These are phyloP conservation scores for Ptychodera flava DNA, from an alignment of 35 echinoderm and acorn worm genomes.

Conservation along the genomic window DNA sequence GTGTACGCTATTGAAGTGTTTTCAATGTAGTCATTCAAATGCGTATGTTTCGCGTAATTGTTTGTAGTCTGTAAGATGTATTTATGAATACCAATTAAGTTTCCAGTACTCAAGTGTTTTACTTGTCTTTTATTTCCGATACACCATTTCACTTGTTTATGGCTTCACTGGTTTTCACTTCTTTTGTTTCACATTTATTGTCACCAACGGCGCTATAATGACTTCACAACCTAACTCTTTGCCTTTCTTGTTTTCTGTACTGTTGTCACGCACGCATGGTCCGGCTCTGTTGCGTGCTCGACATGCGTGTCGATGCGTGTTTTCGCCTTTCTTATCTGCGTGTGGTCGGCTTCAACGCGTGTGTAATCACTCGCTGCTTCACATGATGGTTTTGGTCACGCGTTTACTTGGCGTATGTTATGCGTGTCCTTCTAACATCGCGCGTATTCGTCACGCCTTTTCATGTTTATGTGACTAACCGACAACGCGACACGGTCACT, in stretches of 20 bases:
- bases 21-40: too few relatives aligned
- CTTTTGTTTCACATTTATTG: neutral
- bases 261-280: neutral
- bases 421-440: neutral
- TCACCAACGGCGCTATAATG: neutral
- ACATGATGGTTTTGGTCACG: neutral
- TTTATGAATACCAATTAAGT: neutral
- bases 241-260: neutral
- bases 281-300: neutral
- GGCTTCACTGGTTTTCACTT: neutral
- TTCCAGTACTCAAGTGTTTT: neutral
- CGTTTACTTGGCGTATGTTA: neutral
- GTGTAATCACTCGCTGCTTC: neutral
- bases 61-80: neutral
- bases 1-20: too few relatives aligned
- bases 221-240: neutral
- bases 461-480: too few relatives aligned
- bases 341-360: neutral
- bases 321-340: neutral
- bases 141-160: neutral
- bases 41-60: too few relatives aligned
- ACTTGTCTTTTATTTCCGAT: neutral
- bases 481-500: neutral
- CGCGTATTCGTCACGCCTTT: too few relatives aligned
- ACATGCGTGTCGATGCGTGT: neutral